Evolutionary conservation across 2,888 invertebrate genomes (phyloP), one percentile per base, ranked within the genome.

Genomic region (Caradrina clavipalpis): DNA sequence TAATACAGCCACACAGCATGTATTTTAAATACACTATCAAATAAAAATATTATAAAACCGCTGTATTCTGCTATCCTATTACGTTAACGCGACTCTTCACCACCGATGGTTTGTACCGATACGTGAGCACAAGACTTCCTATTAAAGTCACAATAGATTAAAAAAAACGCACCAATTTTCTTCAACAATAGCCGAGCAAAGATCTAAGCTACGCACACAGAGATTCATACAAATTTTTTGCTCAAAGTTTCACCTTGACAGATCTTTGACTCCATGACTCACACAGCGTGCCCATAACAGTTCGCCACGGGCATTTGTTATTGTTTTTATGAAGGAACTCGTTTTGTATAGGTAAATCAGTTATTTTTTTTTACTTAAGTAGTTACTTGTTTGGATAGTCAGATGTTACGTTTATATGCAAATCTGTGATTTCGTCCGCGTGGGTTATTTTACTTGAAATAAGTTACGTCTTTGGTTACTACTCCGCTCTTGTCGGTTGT

Each of bases 261-360:
- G 85, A 85, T 85, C 87, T 87, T 87, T 87, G 86, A 86, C 89
- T 84, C 75, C 56, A 61, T 88, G 88, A 88, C 56, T 88, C 88
- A 87, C 22, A 35, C 35, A 13, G 58, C 73, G 17, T 62, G 54
- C 0, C 73, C 60, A 73, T 64, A 76, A 61, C 61, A 72, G 69
- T 69, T 59, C 71, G 71, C 68, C 57, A 77, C 69, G 66, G 71
- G 49, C 35, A 47, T 78, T 70, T 83, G 73, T 78, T 69, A 72
- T 85, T 83, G 81, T 85, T 83, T 83, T 83, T 81, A 65, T 79
- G 8, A 17, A 69, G 51, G 62, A 83, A 83, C 81, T 70, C 58
- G 74, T 71, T 69, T 10, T 59, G 31, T 75, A 66, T 54, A 60
- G 45, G 17, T 55, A 69, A 55, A 62, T 39, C 26, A 0, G 51